Evolutionary conservation across 2,113 vertebrate genomes (phyloP).

Genomic region (Neogobius melanostomus): DNA sequence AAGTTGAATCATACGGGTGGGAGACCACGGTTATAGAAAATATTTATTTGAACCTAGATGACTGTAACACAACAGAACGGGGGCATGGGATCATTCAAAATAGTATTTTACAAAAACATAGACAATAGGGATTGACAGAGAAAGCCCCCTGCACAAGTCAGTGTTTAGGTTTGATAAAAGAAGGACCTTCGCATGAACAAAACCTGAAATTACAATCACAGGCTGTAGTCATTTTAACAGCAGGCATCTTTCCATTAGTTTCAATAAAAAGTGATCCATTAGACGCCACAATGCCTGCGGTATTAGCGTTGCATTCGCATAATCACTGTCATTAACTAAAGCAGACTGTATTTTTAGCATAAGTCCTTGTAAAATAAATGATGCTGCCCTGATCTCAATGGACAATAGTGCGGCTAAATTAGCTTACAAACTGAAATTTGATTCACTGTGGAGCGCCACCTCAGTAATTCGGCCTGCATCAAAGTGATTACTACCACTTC

Average conservation of each 20-base stretch:
- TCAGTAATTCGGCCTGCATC: constrained; percentile 60
- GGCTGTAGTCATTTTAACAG: background rate
- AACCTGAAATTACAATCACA: constrained; percentile 10
- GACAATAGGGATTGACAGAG: constrained; percentile 12
- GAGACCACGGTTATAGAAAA: constrained; percentile 48
- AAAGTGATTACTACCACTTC: constrained; percentile 57
- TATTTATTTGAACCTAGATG: constrained; percentile 35
- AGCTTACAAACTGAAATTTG: constrained; percentile 57
- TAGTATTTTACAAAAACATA: constrained; percentile 46
- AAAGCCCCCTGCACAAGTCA: constrained; percentile 4
- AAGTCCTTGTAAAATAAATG: constrained; percentile 9
- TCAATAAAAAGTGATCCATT: background rate
- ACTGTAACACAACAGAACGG: constrained; percentile 42
- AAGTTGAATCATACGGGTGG: constrained; percentile 1
- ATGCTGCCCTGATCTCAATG: constrained; percentile 48
- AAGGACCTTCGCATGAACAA: background rate
- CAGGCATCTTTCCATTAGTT: background rate
- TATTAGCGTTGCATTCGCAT: background rate
- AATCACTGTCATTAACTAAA: background rate
- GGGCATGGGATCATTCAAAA: constrained; percentile 36
- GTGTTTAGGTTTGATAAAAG: background rate
- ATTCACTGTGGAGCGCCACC: constrained; percentile 51
- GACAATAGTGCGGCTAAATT: constrained; percentile 44
- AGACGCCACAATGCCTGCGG: background rate
- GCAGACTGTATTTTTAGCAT: background rate